phyloP scores from a whole-genome alignment of 2,113 vertebrate species.

The Lophius piscatorius region DNA sequence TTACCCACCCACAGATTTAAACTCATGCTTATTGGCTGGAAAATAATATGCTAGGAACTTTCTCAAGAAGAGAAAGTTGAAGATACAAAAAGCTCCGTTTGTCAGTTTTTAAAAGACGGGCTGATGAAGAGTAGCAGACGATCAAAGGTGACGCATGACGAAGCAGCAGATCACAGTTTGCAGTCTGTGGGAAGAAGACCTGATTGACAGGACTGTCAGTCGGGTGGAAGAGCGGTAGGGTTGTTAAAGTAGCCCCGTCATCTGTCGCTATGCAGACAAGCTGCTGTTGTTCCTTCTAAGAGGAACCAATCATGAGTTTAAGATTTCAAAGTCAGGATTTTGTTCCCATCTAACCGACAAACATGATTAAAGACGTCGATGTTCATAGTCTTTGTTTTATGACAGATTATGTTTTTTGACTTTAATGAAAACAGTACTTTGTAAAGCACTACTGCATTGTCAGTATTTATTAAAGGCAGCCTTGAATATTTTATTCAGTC shows the following conservation, averaged over 20 bases:
- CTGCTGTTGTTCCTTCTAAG: not conserved
- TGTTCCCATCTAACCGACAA: too few relatives aligned
- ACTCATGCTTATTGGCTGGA: too few relatives aligned
- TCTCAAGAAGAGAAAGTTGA: not conserved
- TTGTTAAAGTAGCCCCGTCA: constrained; percentile 39
- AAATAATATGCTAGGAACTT: too few relatives aligned
- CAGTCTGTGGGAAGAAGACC: constrained; percentile 69
- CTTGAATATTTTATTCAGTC: too few relatives aligned
- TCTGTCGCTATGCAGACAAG: not conserved
- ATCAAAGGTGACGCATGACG: constrained; percentile 30
- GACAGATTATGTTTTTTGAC: too few relatives aligned
- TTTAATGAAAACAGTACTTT: too few relatives aligned
- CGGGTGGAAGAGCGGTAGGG: constrained; percentile 64
- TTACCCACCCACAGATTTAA: too few relatives aligned
- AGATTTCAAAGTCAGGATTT: constrained; percentile 11
- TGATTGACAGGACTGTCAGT: constrained; percentile 58
- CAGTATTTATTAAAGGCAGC: too few relatives aligned
- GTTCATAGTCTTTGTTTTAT: not conserved
- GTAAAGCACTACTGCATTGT: too few relatives aligned
- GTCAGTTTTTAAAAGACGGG: too few relatives aligned
- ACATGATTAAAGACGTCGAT: constrained; percentile 8
- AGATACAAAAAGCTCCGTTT: constrained; percentile 13
- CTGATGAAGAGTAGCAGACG: constrained; percentile 7
- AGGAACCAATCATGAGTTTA: constrained; percentile 9
- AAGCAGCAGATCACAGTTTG: constrained; percentile 72